Base-by-base conservation (phyloP, 2,113 vertebrate genomes). In the Penelope pileata region DNA sequence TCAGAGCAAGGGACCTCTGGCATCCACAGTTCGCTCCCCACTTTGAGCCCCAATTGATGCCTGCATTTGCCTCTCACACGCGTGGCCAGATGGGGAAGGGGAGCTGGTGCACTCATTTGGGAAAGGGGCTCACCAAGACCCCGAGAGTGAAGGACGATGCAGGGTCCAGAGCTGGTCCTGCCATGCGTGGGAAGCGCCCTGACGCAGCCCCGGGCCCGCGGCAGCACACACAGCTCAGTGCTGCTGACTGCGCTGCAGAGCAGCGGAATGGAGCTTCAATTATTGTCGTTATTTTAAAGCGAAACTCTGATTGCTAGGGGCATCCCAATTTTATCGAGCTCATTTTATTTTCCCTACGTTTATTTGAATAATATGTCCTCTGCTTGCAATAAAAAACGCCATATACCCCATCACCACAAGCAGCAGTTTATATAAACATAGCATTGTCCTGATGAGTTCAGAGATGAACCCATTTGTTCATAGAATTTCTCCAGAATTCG, bases 341-440 rank as follows among this genome's bases (percentile, higher is more conserved):
- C 59, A 81, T 97, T 94, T 92, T 95, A 78, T 86, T 93, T 92
- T 80, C 78, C 58, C 42, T 38, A 80, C 34, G 12, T 85, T 83
- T 94, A 90, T 88, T 89, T 94, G 75, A 96, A 95, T 94, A 94
- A 86, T 79, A 92, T 43, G 54, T 70, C 68, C 84, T 96, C 79
- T 87, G 62, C 82, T 68, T 92, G 77, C 79, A 80, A 92, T 88
- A 94, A 83, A 73, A 91, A 87, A 83, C 32, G 47, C 54, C 85
- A 51, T 64, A 67, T 70, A 91, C 14, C 72, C 68, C 79, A 81
- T 75, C 38, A 2, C 48, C 91, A 95, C 54, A 80, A 90, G 60
- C 30, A 88, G 56, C 60, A 43, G 72, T 86, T 90, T 90, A 66
- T 81, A 88, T 78, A 95, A 95, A 74, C 82, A 78, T 70, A 83